A percentile compares a stretch with the other conserved stretches of the same genome.
phyloP scores from a whole-genome alignment of 2,888 invertebrate genomes.

The Dasysyrphus albostriatus region DNA sequence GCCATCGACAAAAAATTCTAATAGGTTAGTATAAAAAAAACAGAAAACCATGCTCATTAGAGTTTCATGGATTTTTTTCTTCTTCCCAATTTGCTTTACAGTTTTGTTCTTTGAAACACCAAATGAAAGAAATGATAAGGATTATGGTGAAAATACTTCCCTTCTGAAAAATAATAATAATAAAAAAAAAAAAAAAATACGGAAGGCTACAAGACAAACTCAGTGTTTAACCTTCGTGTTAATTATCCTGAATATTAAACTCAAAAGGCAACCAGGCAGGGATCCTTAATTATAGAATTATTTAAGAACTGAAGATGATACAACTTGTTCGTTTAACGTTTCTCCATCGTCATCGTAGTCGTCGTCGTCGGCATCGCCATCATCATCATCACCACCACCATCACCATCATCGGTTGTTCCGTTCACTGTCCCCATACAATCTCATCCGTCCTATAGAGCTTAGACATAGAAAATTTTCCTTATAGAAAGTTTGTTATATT shows the following conservation, averaged over 20 bases:
- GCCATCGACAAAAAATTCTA: background rate
- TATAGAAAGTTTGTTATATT: slow-evolving; percentile 54
- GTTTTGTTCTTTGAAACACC: slow-evolving; percentile 44
- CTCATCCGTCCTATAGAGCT: slow-evolving; percentile 21
- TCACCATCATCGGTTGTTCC: slow-evolving; percentile 4
- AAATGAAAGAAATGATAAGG: slow-evolving; percentile 56
- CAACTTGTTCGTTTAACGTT: slow-evolving; percentile 55
- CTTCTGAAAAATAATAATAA: slow-evolving; percentile 19
- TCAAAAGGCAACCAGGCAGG: slow-evolving; percentile 71
- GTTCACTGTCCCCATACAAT: slow-evolving; percentile 7
- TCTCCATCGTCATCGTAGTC: background rate
- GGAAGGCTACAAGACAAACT: slow-evolving; percentile 52
- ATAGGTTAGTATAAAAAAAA: background rate
- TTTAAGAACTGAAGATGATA: slow-evolving; percentile 75
- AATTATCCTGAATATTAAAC: slow-evolving; percentile 75
- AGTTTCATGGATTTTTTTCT: slow-evolving; percentile 10
- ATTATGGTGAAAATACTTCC: slow-evolving; percentile 50
- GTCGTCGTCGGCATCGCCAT: background rate
- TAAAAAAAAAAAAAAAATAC: slow-evolving; percentile 15
- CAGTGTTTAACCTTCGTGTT: slow-evolving; percentile 71
- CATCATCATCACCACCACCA: background rate
- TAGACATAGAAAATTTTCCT: slow-evolving; percentile 53
- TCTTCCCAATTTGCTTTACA: slow-evolving; percentile 13
- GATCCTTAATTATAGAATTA: slow-evolving; percentile 75
- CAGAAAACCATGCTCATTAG: slow-evolving; percentile 7